Percentiles rank a stretch among this genome's conserved stretches.
Evolutionary conservation across 1,140 invertebrate genomes (phyloP).

Genomic region (Homalodisca vitripennis): DNA sequence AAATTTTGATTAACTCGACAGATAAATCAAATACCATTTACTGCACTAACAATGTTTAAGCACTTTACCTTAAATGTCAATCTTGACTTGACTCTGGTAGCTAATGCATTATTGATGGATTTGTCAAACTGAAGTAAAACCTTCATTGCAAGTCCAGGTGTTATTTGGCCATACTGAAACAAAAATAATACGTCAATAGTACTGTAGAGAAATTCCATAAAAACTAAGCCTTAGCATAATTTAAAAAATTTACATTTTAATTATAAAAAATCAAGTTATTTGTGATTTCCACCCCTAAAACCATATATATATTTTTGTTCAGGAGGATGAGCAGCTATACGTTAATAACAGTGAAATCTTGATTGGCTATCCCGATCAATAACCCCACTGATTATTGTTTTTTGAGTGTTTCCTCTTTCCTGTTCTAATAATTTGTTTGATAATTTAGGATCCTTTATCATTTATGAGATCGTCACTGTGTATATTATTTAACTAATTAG

Average conservation of each 20-base stretch:
- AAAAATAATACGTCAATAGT: slow-evolving; percentile 36
- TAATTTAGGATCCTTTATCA: too few species aligned
- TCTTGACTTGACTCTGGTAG: slow-evolving; percentile 88
- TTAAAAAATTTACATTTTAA: not conserved
- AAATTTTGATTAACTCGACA: too few species aligned
- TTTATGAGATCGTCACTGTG: too few species aligned
- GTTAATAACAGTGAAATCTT: not conserved
- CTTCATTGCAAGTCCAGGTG: slow-evolving; percentile 86
- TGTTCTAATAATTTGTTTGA: too few species aligned
- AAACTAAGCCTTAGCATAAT: not conserved
- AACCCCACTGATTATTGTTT: too few species aligned
- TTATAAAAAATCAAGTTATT: not conserved
- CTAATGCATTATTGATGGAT: slow-evolving; percentile 91
- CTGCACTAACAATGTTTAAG: not conserved
- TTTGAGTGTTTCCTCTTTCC: too few species aligned
- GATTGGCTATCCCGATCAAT: not conserved
- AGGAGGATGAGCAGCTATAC: not conserved
- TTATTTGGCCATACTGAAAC: slow-evolving; percentile 93
- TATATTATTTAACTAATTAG: too few species aligned
- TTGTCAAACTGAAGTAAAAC: slow-evolving; percentile 96
- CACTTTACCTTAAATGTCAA: slow-evolving; percentile 81
- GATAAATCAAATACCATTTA: not conserved
- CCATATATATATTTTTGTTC: not conserved
- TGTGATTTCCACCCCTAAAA: not conserved
- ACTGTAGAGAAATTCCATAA: not conserved